Evolutionary conservation across 2,797 vertebrate genomes (phyloP).

Genomic region (Lepilemur ruficaudatus): DNA sequence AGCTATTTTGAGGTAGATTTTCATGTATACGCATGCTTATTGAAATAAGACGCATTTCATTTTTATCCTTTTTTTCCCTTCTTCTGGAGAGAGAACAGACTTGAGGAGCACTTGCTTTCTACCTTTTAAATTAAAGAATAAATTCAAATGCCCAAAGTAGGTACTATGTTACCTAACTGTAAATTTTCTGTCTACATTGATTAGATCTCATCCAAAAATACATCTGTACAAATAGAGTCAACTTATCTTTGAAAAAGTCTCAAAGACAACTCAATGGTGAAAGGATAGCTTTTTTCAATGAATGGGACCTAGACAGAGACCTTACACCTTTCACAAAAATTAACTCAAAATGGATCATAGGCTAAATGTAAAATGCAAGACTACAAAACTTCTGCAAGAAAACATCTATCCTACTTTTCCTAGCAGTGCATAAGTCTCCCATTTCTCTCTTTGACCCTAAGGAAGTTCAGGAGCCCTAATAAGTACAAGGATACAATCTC

Average conservation of each 20-base stretch:
- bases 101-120: background rate
- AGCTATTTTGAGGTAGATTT: constrained; percentile 46
- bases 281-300: background rate
- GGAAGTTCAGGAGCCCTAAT: background rate
- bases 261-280: background rate
- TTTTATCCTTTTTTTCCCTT: background rate
- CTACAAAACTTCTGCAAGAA: background rate
- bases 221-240: background rate
- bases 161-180: background rate
- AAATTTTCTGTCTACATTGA: background rate
- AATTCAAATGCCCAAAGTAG: background rate
- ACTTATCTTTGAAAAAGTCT: background rate
- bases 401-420: background rate
- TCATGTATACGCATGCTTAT: background rate
- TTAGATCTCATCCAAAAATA: background rate
- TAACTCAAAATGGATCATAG: background rate
- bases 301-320: background rate
- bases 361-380: background rate
- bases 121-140: background rate
- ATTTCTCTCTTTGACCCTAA: constrained; percentile 13
- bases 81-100: background rate
- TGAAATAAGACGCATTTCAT: constrained; percentile 45
- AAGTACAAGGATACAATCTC: background rate
- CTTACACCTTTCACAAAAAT: background rate
- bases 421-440: background rate